Conservation (phyloP, 2,797 vertebrate species). For the Bovichtus variegatus region DNA sequence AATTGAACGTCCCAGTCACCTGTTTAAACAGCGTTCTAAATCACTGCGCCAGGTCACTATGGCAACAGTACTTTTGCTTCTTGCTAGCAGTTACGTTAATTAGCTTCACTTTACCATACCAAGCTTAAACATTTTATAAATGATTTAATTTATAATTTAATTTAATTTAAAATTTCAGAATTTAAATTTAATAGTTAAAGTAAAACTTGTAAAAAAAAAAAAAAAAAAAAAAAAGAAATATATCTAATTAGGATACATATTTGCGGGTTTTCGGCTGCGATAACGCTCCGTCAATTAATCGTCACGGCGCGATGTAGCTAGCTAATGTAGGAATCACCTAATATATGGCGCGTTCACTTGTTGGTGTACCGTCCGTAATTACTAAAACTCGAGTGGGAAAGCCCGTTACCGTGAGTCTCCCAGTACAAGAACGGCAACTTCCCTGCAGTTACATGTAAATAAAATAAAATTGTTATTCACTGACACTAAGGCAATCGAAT, state of each 20-base stretch:
- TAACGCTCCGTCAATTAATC: background rate
- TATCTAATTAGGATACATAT: background rate
- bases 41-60: conserved; percentile 20
- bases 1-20: background rate
- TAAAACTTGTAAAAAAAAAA: background rate
- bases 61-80: background rate
- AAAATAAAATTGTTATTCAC: background rate
- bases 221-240: no score
- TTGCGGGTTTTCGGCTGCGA: background rate
- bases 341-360: background rate
- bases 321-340: background rate
- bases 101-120: background rate
- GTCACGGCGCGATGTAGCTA: background rate
- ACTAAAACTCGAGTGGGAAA: accelerated
- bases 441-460: no score
- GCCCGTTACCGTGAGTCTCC: background rate
- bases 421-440: background rate
- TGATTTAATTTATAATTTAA: no score
- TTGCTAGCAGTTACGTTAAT: background rate
- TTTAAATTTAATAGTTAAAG: no score
- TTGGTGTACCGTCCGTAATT: background rate
- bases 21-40: background rate
- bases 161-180: no score
- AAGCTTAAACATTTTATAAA: background rate
- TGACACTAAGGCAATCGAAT: no score